A percentile compares a stretch with the other conserved stretches of the same genome.
These are phyloP conservation scores for Acrocephalus scirpaceus DNA, from an alignment of 2,797 vertebrate genomes.

Conservation along the genomic window DNA sequence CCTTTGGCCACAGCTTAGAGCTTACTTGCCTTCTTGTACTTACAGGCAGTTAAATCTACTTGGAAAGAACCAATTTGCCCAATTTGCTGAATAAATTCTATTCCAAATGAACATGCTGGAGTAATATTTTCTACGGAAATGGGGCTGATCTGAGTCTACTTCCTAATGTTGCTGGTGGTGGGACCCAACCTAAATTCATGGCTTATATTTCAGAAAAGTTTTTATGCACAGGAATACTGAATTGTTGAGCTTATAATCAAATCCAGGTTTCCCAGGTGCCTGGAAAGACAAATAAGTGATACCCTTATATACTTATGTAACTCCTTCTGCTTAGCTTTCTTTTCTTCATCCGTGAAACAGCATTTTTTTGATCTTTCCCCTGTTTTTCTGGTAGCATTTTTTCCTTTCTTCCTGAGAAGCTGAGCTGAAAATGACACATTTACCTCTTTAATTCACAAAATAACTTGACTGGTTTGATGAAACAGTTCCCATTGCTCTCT, in stretches of 20 bases:
- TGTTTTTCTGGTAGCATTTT: background rate
- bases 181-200: background rate
- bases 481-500: background rate
- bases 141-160: background rate
- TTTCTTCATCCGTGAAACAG: background rate
- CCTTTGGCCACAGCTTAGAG: background rate
- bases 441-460: background rate
- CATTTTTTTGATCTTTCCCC: background rate
- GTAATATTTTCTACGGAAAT: background rate
- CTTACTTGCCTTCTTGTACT: background rate
- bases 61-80: background rate
- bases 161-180: background rate
- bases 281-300: background rate
- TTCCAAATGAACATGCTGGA: background rate
- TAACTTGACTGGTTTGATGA: background rate
- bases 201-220: background rate
- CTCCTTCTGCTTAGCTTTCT: background rate
- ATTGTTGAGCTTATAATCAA: background rate
- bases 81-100: background rate
- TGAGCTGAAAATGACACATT: background rate
- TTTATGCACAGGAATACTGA: background rate
- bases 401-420: background rate
- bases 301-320: background rate
- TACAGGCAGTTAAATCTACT: accelerated
- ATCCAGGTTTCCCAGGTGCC: background rate